These are phyloP conservation scores for Haliclona indistincta DNA, from an alignment of 37 sponge, comb jelly and placozoan genomes.

Conservation along the genomic window DNA sequence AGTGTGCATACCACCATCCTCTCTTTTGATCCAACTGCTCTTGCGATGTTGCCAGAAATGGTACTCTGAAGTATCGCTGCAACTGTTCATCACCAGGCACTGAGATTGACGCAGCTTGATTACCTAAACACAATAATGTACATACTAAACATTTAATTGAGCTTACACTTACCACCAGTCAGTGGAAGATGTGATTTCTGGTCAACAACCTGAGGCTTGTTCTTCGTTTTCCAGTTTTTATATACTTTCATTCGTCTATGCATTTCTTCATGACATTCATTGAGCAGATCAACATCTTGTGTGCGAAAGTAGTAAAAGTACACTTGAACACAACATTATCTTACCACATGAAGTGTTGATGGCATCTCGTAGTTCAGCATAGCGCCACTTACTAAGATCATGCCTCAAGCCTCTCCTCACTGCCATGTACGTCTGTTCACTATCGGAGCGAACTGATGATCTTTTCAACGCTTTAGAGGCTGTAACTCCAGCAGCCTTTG, in stretches of 20 bases:
- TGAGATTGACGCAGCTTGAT: background rate
- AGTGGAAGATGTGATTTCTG: background rate
- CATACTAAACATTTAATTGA: background rate
- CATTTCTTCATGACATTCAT: slow-evolving; percentile 93
- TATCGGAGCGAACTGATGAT: slow-evolving; percentile 6
- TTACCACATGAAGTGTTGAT: slow-evolving; percentile 95
- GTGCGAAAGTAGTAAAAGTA: background rate
- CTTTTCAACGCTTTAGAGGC: slow-evolving; percentile 51
- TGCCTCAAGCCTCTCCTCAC: slow-evolving; percentile 69
- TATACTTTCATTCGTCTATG: slow-evolving; percentile 92
- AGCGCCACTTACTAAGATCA: slow-evolving; percentile 90
- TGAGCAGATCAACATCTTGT: slow-evolving; percentile 88
- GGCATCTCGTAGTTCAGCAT: slow-evolving; percentile 91
- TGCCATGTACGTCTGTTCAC: slow-evolving; percentile 12
- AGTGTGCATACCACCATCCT: slow-evolving; percentile 99
- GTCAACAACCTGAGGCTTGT: too few relatives aligned
- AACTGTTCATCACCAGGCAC: slow-evolving; percentile 18
- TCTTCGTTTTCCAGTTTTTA: slow-evolving; percentile 93
- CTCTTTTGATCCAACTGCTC: slow-evolving; percentile 58
- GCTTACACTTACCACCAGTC: background rate
- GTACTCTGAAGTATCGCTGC: slow-evolving; percentile 92
- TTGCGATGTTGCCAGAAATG: slow-evolving; percentile 81
- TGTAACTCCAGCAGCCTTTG: slow-evolving; percentile 4
- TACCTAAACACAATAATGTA: background rate
- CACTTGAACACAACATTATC: background rate